Evolutionary conservation across 2,797 vertebrate species (phyloP), one percentile per base, ranked within the genome.

Genomic region (Dermochelys coriacea): DNA sequence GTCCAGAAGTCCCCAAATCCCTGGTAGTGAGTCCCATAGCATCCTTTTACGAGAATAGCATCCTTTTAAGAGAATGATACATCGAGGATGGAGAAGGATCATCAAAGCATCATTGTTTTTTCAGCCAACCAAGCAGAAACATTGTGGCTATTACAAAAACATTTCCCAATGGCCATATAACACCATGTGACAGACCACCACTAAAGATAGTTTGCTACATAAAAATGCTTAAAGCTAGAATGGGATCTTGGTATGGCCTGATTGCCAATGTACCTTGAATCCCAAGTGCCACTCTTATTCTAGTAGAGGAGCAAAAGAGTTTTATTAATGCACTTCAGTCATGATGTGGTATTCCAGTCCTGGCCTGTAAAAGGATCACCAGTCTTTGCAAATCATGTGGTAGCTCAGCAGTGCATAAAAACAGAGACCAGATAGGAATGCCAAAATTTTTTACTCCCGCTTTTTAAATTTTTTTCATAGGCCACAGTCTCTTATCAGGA

Each of bases 291-390:
- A 3, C 5, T 2, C 8, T 2, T 9, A 50, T 50, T 80, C 25
- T 27, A 55, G 34, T 3, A 2, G 0, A 0, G 25, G 79, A 74
- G 51, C 80, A 84, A 0, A 1, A 23, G 34, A 12, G 1, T 18
- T 61, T 34, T 12, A 4, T 5, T 41, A 31, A 47, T 82, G 59
- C 12, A n/a, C 25, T n/a, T 47, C 2, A 12, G 49, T 12, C 84
- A 41, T 59, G 8, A 16, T 7, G 18, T 52, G 61, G 79, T 27
- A 15, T 51, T 34, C 31, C 49, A 74, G n/a, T 47, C 59, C 18
- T 78, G 21, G 45, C 45, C 12, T 45, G 45, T 75, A 75, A 47
- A 45, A 6, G 59, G 5, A 52, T 12, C 52, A 11, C 52, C 31
- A 68, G 74, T 10, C 50, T 78, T 2, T 6, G 10, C 15, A 47